phyloP scores from a whole-genome alignment of 2,113 vertebrate species.

The Turnix velox region DNA sequence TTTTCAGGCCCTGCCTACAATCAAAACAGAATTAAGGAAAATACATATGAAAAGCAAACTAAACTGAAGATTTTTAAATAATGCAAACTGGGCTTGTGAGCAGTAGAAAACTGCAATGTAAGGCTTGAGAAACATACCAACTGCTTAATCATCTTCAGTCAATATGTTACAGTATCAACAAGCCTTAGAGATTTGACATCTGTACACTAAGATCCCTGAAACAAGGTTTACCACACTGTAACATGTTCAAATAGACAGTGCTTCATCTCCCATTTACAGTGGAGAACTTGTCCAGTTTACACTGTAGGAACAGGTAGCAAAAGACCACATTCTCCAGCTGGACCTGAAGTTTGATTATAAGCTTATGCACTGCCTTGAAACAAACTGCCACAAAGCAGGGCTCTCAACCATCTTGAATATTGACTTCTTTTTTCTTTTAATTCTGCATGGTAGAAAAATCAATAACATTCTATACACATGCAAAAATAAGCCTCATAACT shows the following conservation, averaged over 20 bases:
- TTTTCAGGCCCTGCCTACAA: not conserved
- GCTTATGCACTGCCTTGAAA: not conserved
- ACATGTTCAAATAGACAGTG: not conserved
- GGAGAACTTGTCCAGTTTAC: not conserved
- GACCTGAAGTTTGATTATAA: not conserved
- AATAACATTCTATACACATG: not conserved
- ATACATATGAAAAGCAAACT: not conserved
- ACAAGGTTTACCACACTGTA: not conserved
- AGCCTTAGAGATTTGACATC: rapidly evolving
- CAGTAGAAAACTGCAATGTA: not conserved
- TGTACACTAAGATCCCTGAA: not conserved
- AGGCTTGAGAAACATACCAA: not conserved
- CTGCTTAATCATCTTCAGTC: not conserved
- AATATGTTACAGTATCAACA: not conserved
- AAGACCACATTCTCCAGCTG: rapidly evolving
- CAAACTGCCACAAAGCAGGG: not conserved
- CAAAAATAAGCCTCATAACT: not conserved
- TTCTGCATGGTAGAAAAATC: not conserved
- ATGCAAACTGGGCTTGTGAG: not conserved
- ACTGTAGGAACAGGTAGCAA: not conserved
- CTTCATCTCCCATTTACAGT: not conserved
- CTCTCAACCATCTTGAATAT: not conserved
- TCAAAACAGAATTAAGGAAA: not conserved
- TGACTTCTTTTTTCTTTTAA: not conserved
- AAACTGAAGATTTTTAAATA: not conserved